phyloP scores from a whole-genome alignment of 2,113 vertebrate genomes.

The Acrocephalus kingi region DNA sequence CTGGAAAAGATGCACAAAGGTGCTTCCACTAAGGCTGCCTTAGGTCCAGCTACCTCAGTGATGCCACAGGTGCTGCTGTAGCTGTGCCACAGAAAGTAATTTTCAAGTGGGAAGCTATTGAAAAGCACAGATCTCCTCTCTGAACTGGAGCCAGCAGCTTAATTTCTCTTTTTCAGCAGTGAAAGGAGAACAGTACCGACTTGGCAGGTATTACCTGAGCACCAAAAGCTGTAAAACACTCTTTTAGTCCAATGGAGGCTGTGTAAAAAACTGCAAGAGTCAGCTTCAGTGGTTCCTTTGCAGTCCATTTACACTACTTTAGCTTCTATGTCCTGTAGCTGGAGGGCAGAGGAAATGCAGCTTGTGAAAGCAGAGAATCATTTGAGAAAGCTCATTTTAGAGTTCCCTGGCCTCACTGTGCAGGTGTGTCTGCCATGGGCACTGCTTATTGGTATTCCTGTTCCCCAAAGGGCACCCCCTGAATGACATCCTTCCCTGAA shows the following conservation, averaged over 20 bases:
- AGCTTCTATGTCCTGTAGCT: neutral
- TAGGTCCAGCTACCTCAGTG: neutral
- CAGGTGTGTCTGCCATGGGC: neutral
- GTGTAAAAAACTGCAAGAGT: neutral
- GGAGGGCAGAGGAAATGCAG: neutral
- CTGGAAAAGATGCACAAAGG: neutral
- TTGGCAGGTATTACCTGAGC: neutral
- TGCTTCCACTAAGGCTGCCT: neutral
- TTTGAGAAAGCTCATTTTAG: neutral
- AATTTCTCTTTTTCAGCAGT: neutral
- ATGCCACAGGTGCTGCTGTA: neutral
- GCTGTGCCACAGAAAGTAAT: neutral
- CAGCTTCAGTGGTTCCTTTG: neutral
- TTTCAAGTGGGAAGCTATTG: neutral
- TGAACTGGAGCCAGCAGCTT: neutral
- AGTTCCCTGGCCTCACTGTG: neutral
- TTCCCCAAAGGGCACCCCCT: fast-evolving
- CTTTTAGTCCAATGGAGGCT: neutral
- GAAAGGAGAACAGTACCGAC: neutral
- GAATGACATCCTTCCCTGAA: neutral
- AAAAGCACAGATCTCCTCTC: neutral
- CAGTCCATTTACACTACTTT: neutral
- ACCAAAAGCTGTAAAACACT: neutral
- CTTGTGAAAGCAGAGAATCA: neutral
- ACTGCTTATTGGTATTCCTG: neutral